Percentiles rank a stretch among this genome's conserved stretches.
These are phyloP conservation scores for Eulemur albifrons DNA, from an alignment of 2,797 vertebrate species.

Conservation along the genomic window DNA sequence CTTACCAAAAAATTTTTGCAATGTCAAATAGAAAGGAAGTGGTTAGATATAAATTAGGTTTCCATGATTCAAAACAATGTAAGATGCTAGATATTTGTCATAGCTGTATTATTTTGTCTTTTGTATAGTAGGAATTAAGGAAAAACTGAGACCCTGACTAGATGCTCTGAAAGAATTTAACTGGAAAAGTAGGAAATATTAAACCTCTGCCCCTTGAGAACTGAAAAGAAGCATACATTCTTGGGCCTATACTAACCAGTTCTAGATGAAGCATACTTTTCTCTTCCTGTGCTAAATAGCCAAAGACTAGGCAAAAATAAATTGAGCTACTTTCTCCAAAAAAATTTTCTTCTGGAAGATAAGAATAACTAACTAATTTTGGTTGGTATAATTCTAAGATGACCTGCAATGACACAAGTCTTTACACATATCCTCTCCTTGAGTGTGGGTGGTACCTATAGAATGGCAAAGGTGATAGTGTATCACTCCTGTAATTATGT, in stretches of 20 bases:
- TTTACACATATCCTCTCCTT: neutral
- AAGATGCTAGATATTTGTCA: neutral
- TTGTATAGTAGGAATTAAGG: neutral
- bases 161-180: neutral
- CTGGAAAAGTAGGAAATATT: neutral
- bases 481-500: neutral
- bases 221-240: neutral
- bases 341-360: neutral
- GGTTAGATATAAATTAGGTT: neutral
- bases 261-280: neutral
- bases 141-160: neutral
- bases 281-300: neutral
- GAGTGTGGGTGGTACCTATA: neutral
- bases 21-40: neutral
- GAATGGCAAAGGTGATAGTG: neutral
- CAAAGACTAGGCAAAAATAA: neutral
- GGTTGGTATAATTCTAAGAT: neutral
- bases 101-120: neutral
- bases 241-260: neutral
- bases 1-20: neutral
- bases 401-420: neutral
- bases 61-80: neutral
- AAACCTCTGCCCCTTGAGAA: neutral
- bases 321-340: neutral
- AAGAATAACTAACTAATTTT: neutral